Percentiles rank a stretch among this genome's conserved stretches.
Evolutionary conservation across 2,797 vertebrate species (phyloP).

Genomic region (Australoheros facetus): DNA sequence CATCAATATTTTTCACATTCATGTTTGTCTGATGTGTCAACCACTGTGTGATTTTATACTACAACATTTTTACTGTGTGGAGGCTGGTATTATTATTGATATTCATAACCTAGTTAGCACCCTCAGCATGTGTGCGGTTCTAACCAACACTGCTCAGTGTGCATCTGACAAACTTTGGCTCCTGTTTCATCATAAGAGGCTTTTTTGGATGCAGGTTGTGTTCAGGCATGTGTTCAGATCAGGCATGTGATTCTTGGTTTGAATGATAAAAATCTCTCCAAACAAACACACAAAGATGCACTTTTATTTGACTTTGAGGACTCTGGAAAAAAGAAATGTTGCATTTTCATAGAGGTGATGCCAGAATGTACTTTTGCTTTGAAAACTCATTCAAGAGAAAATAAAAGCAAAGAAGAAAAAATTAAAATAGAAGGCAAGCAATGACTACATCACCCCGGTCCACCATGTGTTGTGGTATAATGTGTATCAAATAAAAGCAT

Average conservation of each 20-base stretch:
- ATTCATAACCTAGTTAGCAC: not conserved
- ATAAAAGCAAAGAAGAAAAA: not conserved
- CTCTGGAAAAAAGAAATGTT: not conserved
- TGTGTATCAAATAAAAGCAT: not conserved
- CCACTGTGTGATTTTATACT: not conserved
- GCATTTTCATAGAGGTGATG: not conserved
- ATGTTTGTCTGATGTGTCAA: not conserved
- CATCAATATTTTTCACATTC: not conserved
- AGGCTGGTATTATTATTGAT: not conserved
- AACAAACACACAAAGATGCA: not conserved
- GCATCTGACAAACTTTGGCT: not conserved
- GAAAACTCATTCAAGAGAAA: not conserved
- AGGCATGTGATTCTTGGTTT: not conserved
- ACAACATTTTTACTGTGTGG: not conserved
- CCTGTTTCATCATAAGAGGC: not conserved
- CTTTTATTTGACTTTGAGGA: not conserved
- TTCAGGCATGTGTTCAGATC: too few species aligned
- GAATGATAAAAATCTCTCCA: not conserved
- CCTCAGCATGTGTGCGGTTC: not conserved
- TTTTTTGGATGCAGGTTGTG: not conserved
- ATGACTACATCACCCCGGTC: not conserved
- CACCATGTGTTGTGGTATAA: not conserved
- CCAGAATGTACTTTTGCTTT: not conserved
- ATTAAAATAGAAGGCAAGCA: not conserved
- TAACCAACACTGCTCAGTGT: not conserved